A percentile compares a stretch with the other conserved stretches of the same genome.
phyloP scores from a whole-genome alignment of 2,888 invertebrate species.

The Steinernema carpocapsae region DNA sequence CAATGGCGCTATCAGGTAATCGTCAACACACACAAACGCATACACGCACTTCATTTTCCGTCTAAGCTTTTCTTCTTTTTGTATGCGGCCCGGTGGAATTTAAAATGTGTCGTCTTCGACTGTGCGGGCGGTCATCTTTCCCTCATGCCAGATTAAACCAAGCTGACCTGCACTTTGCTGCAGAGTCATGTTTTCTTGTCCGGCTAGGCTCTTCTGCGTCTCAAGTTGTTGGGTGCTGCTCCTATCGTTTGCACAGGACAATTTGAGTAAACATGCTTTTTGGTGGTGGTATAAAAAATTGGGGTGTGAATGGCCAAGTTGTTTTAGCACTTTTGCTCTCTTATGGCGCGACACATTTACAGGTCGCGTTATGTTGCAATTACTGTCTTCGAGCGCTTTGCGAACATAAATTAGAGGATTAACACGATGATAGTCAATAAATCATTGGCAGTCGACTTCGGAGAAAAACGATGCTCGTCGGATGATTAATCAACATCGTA shows the following conservation, averaged over 20 bases:
- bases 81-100: conserved; percentile 24
- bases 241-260: conserved; percentile 11
- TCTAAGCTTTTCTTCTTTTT: conserved; percentile 33
- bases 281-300: not conserved
- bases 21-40: conserved; percentile 34
- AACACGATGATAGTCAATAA: conserved; percentile 29
- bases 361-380: conserved; percentile 4
- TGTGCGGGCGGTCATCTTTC: conserved; percentile 10
- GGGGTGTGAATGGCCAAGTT: not conserved
- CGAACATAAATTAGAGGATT: conserved; percentile 31
- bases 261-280: conserved; percentile 17
- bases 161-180: not conserved
- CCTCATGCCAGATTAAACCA: not conserved
- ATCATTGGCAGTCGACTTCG: conserved; percentile 26
- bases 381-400: not conserved
- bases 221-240: not conserved
- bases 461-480: conserved; percentile 32
- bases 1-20: conserved; percentile 34
- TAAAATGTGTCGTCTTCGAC: conserved; percentile 1
- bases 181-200: not conserved
- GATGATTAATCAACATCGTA: conserved; percentile 33
- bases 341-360: not conserved
- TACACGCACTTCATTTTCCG: conserved; percentile 26
- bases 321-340: conserved; percentile 2
- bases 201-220: not conserved